Base-by-base conservation (phyloP, 1,140 invertebrate genomes). In the Pogonus chalceus region DNA sequence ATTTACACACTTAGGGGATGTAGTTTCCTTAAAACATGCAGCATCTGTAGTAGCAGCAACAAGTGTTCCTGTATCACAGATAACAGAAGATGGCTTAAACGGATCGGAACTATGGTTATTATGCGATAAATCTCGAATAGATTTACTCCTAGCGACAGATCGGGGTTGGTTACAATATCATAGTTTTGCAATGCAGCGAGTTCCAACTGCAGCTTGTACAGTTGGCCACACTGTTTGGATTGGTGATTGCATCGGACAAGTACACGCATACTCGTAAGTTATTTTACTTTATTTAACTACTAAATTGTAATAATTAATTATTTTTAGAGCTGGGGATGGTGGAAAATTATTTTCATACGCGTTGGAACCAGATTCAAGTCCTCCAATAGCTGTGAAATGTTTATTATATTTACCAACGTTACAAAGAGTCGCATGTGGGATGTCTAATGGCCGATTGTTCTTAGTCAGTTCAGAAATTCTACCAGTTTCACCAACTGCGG, bases 1-100 rank as follows among this genome's bases (percentile, higher is more conserved):
- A 73, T 96, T 94, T 70, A 87, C 85, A 2, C 88, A 94, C 70
- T 69, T 96, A 23, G 72, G 85, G 24, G 92, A 96, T 71, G 87
- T 90, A 1, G 80, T 88, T 1, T 77, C 82, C 1, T 65, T 87
- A 35, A 79, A 79, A 31, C 79, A 79, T 65, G 74, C 69, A 47
- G 78, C 73, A 46, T 74, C 71, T 67, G 82, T 80, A 23, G 75
- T 76, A 21, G 76, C 69, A 54, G 74, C 75, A 2, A 72, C 75
- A 1, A 75, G 69, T 60, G 61, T 66, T 35, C 56, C 65, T 51
- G 52, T 69, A 16, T 60, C 63, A 23, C 59, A 68, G 53, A 68
- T 71, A 21, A 65, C 69, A 51, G 70, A 68, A 48, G 68, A 69
- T 59, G 61, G 65, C 43, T 43, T 65, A 26, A 59, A 64, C 43